Evolutionary conservation across 2,888 invertebrate species (phyloP).

Genomic region (Tachystola acroxantha): DNA sequence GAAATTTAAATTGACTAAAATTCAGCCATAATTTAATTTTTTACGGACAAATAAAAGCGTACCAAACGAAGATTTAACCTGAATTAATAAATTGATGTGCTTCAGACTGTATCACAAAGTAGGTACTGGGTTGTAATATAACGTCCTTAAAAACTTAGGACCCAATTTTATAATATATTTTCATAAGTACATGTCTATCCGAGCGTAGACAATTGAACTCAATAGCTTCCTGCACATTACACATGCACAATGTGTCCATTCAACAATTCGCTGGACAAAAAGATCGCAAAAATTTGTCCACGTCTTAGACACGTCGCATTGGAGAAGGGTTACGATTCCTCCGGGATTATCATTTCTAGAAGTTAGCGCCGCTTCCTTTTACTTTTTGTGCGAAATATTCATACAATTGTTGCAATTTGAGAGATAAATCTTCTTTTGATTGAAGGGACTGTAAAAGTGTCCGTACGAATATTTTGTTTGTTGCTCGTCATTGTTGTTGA

Average conservation of each 20-base stretch:
- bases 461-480: conserved; percentile 9
- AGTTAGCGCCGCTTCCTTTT: conserved; percentile 57
- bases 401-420: conserved; percentile 33
- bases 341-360: conserved; percentile 52
- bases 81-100: no score
- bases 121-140: no score
- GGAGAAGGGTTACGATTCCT: conserved; percentile 52
- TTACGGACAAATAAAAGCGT: no score
- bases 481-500: conserved; percentile 14
- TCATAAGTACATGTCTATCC: conserved; percentile 41
- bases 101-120: no score
- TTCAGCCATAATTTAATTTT: not conserved
- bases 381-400: conserved; percentile 14
- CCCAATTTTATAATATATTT: no score
- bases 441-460: conserved; percentile 12
- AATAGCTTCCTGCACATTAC: conserved; percentile 63
- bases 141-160: no score
- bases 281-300: conserved; percentile 23
- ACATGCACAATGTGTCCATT: conserved; percentile 56
- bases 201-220: conserved; percentile 54
- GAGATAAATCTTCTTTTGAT: conserved; percentile 26
- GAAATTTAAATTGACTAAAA: not conserved
- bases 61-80: no score
- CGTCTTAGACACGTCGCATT: conserved; percentile 23
- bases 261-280: conserved; percentile 37